These are phyloP conservation scores for Rattus norvegicus DNA, from an alignment of 2,113 vertebrate species.

Conservation along the genomic window GRCr8 NC_086028.1:17612501-17613000, in stretches of 20 bases:
- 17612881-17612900: background rate
- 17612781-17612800: background rate
- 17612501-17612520: background rate
- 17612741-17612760: background rate
- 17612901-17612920: no score
- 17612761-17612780: background rate
- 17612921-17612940: background rate
- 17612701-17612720: background rate
- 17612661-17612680: background rate
- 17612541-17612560: no score
- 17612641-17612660: fast-evolving
- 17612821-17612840: no score
- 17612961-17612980: background rate
- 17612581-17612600: background rate
- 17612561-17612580: background rate
- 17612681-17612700: background rate
- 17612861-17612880: background rate
- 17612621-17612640: no score
- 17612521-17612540: no score
- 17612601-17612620: background rate
- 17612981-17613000: background rate
- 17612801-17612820: background rate
- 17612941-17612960: background rate
- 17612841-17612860: background rate
- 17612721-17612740: background rate